Evolutionary conservation across 2,888 invertebrate species (phyloP).

Genomic region (Lordiphosa fenestrarum): DNA sequence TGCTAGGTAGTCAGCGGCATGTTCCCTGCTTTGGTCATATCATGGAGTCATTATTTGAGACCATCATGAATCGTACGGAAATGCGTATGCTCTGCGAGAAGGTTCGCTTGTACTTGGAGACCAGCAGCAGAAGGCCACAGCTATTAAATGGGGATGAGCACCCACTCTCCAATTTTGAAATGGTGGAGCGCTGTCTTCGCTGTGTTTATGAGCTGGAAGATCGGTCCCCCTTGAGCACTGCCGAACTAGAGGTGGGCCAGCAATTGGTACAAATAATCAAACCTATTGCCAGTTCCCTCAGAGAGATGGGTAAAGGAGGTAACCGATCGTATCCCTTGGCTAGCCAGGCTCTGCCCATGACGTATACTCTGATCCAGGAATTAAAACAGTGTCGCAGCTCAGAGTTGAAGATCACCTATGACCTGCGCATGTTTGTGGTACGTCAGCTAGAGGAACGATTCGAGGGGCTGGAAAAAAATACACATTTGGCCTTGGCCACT

Average conservation of each 20-base stretch:
- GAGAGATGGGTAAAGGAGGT: slow-evolving; percentile 29
- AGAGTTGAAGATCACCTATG: slow-evolving; percentile 30
- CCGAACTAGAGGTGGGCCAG: slow-evolving; percentile 28
- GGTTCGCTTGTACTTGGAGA: slow-evolving; percentile 23
- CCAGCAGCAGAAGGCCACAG: slow-evolving; percentile 3
- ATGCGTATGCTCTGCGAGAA: slow-evolving; percentile 27
- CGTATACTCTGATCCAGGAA: slow-evolving; percentile 39
- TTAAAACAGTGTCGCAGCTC: slow-evolving; percentile 26
- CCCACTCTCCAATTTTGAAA: slow-evolving; percentile 31
- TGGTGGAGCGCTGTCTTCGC: slow-evolving; percentile 34
- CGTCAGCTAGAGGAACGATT: slow-evolving; percentile 34
- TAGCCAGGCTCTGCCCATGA: slow-evolving; percentile 42
- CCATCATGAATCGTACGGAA: slow-evolving; percentile 31
- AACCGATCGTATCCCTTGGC: slow-evolving; percentile 28
- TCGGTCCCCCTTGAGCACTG: slow-evolving; percentile 8
- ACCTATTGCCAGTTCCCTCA: slow-evolving; percentile 39
- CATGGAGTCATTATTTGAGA: slow-evolving; percentile 26
- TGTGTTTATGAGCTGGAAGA: slow-evolving; percentile 14
- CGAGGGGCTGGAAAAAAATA: slow-evolving; percentile 40
- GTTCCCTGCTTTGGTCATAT: slow-evolving; percentile 42
- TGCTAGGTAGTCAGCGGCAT: slow-evolving; percentile 40
- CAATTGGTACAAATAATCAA: slow-evolving; percentile 30
- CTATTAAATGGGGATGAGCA: slow-evolving; percentile 10
- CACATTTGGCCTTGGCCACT: slow-evolving; percentile 31
- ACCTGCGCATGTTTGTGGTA: slow-evolving; percentile 41